phyloP scores from a whole-genome alignment of 1,140 invertebrate genomes.

The Drosophila carrolli region DNA sequence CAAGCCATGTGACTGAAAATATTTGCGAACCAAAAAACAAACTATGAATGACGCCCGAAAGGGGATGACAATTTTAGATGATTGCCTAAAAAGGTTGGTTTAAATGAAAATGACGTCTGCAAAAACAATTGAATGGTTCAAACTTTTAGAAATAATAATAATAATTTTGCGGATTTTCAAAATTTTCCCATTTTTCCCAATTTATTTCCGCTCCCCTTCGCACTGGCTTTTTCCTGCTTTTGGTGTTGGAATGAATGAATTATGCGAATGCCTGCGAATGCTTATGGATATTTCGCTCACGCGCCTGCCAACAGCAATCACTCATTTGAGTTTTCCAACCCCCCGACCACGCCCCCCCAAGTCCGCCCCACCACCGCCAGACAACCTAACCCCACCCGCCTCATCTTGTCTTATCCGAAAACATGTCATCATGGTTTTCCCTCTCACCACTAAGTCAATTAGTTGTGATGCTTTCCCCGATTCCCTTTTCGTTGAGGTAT shows the following conservation, averaged over 20 bases:
- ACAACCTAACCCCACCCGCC: constrained; percentile 14
- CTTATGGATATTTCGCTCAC: constrained; percentile 79
- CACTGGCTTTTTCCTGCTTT: not conserved
- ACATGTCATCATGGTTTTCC: constrained; percentile 63
- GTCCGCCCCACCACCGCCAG: constrained; percentile 9
- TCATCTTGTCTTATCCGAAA: constrained; percentile 34
- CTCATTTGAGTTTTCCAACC: constrained; percentile 59
- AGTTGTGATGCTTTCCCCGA: constrained; percentile 65
- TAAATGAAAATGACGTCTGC: not conserved
- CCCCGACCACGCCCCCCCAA: not conserved
- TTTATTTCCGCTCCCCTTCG: not conserved
- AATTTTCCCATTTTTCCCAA: constrained; percentile 2
- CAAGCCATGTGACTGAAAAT: constrained; percentile 56
- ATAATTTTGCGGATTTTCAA: constrained; percentile 12
- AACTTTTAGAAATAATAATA: constrained; percentile 1
- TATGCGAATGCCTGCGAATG: constrained; percentile 55
- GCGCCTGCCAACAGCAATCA: constrained; percentile 76
- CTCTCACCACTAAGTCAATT: constrained; percentile 63
- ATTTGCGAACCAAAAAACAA: constrained; percentile 40
- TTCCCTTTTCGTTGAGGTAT: not conserved
- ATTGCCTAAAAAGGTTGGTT: constrained; percentile 14
- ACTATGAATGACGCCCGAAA: constrained; percentile 21
- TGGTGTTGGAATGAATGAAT: constrained; percentile 61
- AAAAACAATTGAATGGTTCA: not conserved
- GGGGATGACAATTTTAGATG: constrained; percentile 7